Conservation (phyloP, 2,888 invertebrate species). For the Pristionchus japonicus region DNA sequence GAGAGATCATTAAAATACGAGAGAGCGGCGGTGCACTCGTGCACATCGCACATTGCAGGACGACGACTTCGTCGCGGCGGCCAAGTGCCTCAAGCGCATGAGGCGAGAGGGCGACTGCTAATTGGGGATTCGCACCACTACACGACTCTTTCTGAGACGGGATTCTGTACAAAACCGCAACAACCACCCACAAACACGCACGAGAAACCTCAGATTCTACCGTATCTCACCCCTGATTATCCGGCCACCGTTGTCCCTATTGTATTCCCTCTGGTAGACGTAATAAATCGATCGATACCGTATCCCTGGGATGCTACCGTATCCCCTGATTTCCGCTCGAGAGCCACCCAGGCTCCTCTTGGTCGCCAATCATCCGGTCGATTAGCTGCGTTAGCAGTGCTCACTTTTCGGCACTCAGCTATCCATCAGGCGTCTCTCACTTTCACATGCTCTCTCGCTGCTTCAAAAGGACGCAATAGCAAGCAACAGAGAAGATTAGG, state of each 20-base stretch:
- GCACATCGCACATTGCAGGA: background rate
- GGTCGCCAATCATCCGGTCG: background rate
- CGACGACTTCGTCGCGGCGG: conserved; percentile 14
- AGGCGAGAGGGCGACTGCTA: conserved; percentile 38
- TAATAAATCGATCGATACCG: conserved; percentile 36
- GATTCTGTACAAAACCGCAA: conserved; percentile 17
- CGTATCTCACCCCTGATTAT: background rate
- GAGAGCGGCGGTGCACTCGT: background rate
- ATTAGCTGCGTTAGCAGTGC: background rate
- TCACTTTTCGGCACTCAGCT: background rate
- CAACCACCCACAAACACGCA: background rate
- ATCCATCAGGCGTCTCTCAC: background rate
- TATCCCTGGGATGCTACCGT: background rate
- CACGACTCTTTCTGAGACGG: background rate
- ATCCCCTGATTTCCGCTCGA: background rate
- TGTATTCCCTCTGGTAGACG: background rate
- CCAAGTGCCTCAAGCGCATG: conserved; percentile 21
- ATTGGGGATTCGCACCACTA: background rate
- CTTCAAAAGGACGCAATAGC: too few species aligned
- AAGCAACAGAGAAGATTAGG: too few species aligned
- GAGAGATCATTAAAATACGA: background rate
- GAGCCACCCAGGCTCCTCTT: background rate
- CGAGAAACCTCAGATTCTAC: conserved; percentile 19
- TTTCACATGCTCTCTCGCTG: background rate
- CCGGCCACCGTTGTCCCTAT: background rate